Percentiles rank a stretch among this genome's conserved stretches.
Conservation (phyloP, 2,797 vertebrate genomes). For the Onychomys torridus region DNA sequence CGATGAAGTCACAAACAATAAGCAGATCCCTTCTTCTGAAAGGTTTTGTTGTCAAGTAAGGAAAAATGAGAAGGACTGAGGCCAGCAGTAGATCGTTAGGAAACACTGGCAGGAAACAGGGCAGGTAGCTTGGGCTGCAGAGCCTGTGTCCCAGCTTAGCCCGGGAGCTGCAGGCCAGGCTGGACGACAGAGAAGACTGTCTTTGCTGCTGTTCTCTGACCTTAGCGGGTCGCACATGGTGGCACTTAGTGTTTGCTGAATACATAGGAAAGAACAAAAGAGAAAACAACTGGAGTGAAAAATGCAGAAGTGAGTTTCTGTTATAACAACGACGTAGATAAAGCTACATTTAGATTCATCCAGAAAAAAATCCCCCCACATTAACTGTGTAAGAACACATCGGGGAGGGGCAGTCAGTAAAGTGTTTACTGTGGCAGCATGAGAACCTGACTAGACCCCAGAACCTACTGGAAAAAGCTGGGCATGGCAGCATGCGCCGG, state of each 20-base stretch:
- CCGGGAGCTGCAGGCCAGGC: not conserved
- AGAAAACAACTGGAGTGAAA: not conserved
- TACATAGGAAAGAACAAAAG: not conserved
- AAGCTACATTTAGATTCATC: not conserved
- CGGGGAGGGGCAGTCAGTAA: not conserved
- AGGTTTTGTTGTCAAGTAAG: conserved; percentile 25
- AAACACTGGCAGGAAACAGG: not conserved
- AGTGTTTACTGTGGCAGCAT: not conserved
- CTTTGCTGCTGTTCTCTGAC: not conserved
- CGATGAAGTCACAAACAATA: not conserved
- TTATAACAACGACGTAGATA: conserved; percentile 39
- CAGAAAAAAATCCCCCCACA: not conserved
- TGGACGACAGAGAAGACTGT: not conserved
- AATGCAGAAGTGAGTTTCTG: not conserved
- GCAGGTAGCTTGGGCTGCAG: no score
- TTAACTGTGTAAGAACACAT: not conserved
- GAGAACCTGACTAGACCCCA: not conserved
- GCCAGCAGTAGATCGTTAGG: not conserved
- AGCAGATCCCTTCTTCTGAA: conserved; percentile 17
- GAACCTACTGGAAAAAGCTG: not conserved
- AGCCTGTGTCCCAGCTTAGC: not conserved
- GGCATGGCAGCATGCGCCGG: not conserved
- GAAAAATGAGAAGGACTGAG: conserved; percentile 22
- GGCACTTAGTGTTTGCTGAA: not conserved
- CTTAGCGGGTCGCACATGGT: not conserved